These are phyloP conservation scores for Zootermopsis nevadensis DNA, from an alignment of 2,888 invertebrate species.

Conservation along the genomic window DNA sequence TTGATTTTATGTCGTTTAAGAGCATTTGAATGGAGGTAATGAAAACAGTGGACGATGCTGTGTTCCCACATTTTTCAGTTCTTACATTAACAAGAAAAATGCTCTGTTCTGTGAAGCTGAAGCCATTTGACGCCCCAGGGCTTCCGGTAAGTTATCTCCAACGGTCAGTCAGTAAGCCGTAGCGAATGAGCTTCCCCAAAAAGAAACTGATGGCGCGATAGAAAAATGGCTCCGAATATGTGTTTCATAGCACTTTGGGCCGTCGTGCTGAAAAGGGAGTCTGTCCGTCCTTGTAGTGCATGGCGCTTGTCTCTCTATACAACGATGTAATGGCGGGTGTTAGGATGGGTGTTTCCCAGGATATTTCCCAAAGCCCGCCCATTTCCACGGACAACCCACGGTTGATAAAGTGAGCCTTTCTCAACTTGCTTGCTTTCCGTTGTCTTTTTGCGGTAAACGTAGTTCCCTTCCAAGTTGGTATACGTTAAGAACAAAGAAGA, in stretches of 20 bases:
- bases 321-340: constrained; percentile 21
- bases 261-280: not conserved
- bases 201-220: constrained; percentile 4
- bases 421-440: not conserved
- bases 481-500: too few relatives aligned
- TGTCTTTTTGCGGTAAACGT: not conserved
- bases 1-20: too few relatives aligned
- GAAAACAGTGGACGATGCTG: too few relatives aligned
- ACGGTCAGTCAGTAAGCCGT: constrained; percentile 27
- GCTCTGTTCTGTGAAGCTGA: not conserved
- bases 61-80: not conserved
- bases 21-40: too few relatives aligned
- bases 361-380: constrained; percentile 22
- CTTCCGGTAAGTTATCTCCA: not conserved
- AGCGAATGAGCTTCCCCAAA: not conserved
- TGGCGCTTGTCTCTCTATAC: not conserved
- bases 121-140: constrained; percentile 18
- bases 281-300: too few relatives aligned
- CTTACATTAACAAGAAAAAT: not conserved
- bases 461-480: not conserved
- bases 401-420: not conserved
- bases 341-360: not conserved
- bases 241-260: constrained; percentile 31
- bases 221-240: constrained; percentile 30
- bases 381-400: constrained; percentile 18